Base-by-base conservation (phyloP, 2,113 vertebrate genomes). In the Lipophrys pholis region DNA sequence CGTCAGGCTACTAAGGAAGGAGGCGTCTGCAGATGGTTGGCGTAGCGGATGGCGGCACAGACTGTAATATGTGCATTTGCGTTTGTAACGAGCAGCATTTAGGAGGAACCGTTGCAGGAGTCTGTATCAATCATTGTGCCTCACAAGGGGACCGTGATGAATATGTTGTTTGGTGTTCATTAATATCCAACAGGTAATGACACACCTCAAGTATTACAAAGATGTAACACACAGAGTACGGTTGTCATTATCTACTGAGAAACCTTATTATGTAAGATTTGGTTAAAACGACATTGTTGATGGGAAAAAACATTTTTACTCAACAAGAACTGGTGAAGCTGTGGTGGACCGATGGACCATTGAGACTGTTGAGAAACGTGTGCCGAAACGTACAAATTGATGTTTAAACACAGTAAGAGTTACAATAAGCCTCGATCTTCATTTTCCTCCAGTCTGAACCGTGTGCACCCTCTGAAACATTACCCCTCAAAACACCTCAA, bases 101-200 rank as follows among this genome's bases (percentile, higher is more conserved):
- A 60, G 15, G 62, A 69, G 57, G 49, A 40, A 56, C 41, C 40
- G 21, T 39, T 16, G 61, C 16, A 67, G 49, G 57, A 72, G 21
- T 30, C 21, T 30, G 21, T 30, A 30, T 57, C 51, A 12, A 50
- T 68, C 59, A 59, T 41, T 39, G 43, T 40, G 64, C 49, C 51
- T 50, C 40, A 40, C 0, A 6, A 17, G 48, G 70, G 51, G 50
- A 77, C 68, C 51, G 49, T 68, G 39, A 67, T 70, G 7, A 79
- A 67, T 52, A 75, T 79, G 69, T 63, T 40, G 65, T 73, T 52
- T 7, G n/a, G 55, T 73, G 77, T 69, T 65, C 45, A 76, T 78
- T 78, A 43, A 72, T 84, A 82, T 68, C 72, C 46, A 78, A 80
- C 68, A 40, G 59, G 54, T 69, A 62, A 58, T 59, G 55, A 74